Evolutionary conservation across 2,888 invertebrate species (phyloP), one percentile per base, ranked within the genome.

Genomic region (Rhingia rostrata): DNA sequence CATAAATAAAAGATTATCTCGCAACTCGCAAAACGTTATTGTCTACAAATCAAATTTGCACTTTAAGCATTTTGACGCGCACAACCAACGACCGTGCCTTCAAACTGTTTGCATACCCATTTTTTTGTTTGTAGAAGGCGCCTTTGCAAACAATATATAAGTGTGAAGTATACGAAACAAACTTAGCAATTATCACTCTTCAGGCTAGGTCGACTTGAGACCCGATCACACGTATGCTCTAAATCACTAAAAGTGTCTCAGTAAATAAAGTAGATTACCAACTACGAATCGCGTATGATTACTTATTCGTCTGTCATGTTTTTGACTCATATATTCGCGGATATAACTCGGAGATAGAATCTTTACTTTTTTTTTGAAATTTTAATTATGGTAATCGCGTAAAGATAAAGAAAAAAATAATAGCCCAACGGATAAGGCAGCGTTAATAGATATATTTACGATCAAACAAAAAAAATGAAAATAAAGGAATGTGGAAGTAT

Each of bases 141-240:
- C 32, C 39, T 51, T 14, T 9, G 39, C 14, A 51, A 39, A 64
- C 22, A 37, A 51, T 9, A 51, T 53, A 32, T 32, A 22, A 22
- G 32, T 53, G 22, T 39, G 4, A 10, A 4, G 2, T n/a, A 35
- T 14, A 37, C 9, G 49, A 37, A 41, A 37, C 47, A 30, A 39
- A 51, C 41, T 51, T n/a, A 22, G 22, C 33, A 70, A 70, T 60
- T 70, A 70, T 60, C 60, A 61, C 60, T 32, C 47, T 43, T 43
- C 22, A 22, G 22, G 22, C 22, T 22, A 22, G 49, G 51, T 53
- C 64, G 33, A 64, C 32, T 64, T 64, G 37, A 51, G 35, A 6
- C 51, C 39, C 41, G 9, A 53, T 14, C 64, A 22, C n/a, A 60
- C 41, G 43, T 43, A 41, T 33, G 41, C 7, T 43, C 35, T 49